Base-by-base conservation (phyloP, 1,140 invertebrate genomes). In the Limonius californicus region DNA sequence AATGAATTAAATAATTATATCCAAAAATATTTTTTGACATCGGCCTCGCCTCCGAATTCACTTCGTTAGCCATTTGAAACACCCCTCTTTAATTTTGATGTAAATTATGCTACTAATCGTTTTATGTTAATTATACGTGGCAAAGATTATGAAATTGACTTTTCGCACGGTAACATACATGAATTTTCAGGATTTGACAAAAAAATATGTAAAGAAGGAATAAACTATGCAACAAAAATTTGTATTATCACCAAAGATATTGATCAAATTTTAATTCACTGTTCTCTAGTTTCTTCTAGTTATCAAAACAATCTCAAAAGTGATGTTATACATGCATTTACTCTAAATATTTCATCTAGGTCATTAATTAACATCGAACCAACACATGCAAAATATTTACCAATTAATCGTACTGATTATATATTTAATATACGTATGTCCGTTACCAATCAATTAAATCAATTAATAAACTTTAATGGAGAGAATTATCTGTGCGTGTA, bases 1-100 rank as follows among this genome's bases (percentile, higher is more conserved):
- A 57, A 57, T 57, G 55, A 57, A 57, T 57, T 57, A 57, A 57
- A 57, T 57, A 57, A 57, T 57, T 57, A 57, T 39, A 57, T 57
- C 32, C 55, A 57, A 57, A 35, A 57, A 57, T 57, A 57, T 57
- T 57, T 57, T 57, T 27, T 27, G 35, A 42, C 55, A 15, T n/a
- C n/a, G n/a, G n/a, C n/a, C n/a, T n/a, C n/a, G n/a, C n/a, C n/a
- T n/a, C n/a, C n/a, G n/a, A n/a, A n/a, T n/a, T n/a, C n/a, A n/a
- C n/a, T n/a, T n/a, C n/a, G n/a, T n/a, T n/a, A n/a, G n/a, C n/a
- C n/a, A n/a, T 57, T 42, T 39, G 55, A 42, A 18, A 18, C 55
- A 57, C 55, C 32, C 32, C 55, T 35, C 16, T 39, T 57, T 57
- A 42, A 57, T 57, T 57, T 57, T 57, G 55, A 57, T 57, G 55